Evolutionary conservation across 2,113 vertebrate genomes (phyloP).

Genomic region (Aplodontia rufa): DNA sequence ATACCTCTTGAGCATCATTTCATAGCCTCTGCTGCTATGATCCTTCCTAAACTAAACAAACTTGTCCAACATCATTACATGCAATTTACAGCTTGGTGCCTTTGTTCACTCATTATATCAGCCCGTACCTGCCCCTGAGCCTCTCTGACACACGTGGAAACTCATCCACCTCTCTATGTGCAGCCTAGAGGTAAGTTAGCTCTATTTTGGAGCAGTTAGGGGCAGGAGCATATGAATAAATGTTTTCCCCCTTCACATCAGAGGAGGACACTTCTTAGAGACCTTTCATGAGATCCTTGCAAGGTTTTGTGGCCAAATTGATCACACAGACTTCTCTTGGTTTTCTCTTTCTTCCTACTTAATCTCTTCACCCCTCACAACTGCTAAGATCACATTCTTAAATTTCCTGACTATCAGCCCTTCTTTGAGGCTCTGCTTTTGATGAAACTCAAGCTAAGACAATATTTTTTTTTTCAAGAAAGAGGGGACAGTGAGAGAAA

Average conservation of each 20-base stretch:
- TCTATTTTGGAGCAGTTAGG: neutral
- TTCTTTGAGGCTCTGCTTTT: neutral
- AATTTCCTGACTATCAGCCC: neutral
- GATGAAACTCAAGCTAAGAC: neutral
- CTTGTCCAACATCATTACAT: neutral
- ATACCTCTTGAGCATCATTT: neutral
- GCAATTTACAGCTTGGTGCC: neutral
- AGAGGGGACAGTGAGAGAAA: too few relatives aligned
- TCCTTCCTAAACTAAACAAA: neutral
- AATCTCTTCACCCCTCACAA: neutral
- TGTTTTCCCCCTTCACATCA: too few relatives aligned
- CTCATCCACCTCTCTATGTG: neutral
- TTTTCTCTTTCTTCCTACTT: neutral
- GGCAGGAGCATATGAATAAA: neutral
- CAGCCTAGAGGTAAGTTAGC: neutral
- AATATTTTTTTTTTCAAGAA: too few relatives aligned
- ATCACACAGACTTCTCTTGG: neutral
- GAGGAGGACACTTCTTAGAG: too few relatives aligned
- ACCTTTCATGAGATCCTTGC: neutral
- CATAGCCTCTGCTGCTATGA: neutral
- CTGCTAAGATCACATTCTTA: neutral
- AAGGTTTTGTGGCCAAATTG: neutral
- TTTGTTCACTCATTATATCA: neutral
- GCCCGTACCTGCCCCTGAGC: neutral
- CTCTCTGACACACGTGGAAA: neutral